Evolutionary conservation across 2,888 invertebrate genomes (phyloP), one percentile per base, ranked within the genome.

Genomic region (Invenusta paracnida): DNA sequence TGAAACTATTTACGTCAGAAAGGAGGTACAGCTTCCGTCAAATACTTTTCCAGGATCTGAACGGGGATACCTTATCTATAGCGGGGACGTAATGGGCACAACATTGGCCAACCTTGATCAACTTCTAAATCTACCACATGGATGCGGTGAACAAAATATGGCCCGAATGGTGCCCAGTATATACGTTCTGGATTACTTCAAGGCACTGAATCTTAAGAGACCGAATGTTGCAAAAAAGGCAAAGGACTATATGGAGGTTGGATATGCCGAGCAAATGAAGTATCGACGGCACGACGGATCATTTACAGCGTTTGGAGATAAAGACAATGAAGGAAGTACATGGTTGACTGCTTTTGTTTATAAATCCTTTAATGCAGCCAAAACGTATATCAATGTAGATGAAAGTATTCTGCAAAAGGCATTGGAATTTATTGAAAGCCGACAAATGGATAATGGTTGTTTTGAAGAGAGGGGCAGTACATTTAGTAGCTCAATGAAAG

Each of bases 61-160:
- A 25, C 30, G 66, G 1, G 83, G 27, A 5, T 83, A 83, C 25
- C 83, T 83, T 48, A 48, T 66, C 17, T 30, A 30, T 67, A 48
- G 30, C 11, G 83, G 83, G n/a, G 66, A 83, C 73, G 66, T 83
- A 1, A 25, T 83, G 31, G 83, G 83, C 13, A 28, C 83, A 5
- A 30, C 83, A 11, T 29, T 83, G 17, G 83, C 17, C 11, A 83
- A 83, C 29, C 27, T 83, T 5, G 83, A 83, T 25, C 31, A 30
- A 27, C n/a, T 83, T 5, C 13, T 83, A 27, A 83, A 83, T 13
- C 11, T 83, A 30, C 83, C 83, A 2, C 11, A 11, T n/a, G 83
- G 83, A 27, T 83, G 83, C 25, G 83, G 83, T 48, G 83, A 83
- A 66, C 83, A 83, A 25, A 83, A 83, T 25, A 83, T 83, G 83